Percentiles rank a stretch among this genome's conserved stretches.
Conservation (phyloP, 2,888 invertebrate species). For the Volucella zonaria region DNA sequence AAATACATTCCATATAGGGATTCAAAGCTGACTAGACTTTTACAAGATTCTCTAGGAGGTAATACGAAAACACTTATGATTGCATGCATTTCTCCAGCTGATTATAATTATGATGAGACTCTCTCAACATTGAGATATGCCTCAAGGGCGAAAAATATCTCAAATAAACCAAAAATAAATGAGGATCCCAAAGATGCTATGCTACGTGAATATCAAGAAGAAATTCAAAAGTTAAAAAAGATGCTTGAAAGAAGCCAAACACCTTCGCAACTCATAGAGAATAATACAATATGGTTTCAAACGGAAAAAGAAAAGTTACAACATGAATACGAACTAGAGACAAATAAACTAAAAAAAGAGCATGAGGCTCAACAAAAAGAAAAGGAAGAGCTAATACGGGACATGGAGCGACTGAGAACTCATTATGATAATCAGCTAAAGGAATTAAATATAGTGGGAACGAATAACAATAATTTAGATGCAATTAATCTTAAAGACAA, state of each 20-base stretch:
- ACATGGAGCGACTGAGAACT: constrained; percentile 76
- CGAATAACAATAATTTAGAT: constrained; percentile 47
- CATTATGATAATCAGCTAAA: constrained; percentile 77
- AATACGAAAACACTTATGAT: constrained; percentile 95
- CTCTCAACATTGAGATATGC: constrained; percentile 92
- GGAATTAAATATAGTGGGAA: constrained; percentile 47
- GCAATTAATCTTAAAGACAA: constrained; percentile 36
- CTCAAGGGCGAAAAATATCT: constrained; percentile 92
- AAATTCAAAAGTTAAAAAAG: constrained; percentile 87
- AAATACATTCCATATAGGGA: constrained; percentile 92
- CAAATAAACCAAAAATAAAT: constrained; percentile 92
- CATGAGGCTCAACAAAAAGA: constrained; percentile 76
- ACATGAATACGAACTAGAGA: constrained; percentile 80
- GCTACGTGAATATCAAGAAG: constrained; percentile 91
- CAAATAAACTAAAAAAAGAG: constrained; percentile 81
- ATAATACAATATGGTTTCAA: constrained; percentile 78
- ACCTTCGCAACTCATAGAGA: background rate
- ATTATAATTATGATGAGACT: constrained; percentile 92
- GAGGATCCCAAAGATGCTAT: constrained; percentile 96
- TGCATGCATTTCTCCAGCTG: constrained; percentile 92
- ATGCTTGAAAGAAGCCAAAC: constrained; percentile 76
- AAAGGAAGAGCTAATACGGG: constrained; percentile 76
- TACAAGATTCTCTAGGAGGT: constrained; percentile 92
- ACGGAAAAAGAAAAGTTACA: constrained; percentile 82
- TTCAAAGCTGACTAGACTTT: constrained; percentile 91